Base-by-base conservation (phyloP, 2,888 invertebrate species). In the Parnassius glacialis region DNA sequence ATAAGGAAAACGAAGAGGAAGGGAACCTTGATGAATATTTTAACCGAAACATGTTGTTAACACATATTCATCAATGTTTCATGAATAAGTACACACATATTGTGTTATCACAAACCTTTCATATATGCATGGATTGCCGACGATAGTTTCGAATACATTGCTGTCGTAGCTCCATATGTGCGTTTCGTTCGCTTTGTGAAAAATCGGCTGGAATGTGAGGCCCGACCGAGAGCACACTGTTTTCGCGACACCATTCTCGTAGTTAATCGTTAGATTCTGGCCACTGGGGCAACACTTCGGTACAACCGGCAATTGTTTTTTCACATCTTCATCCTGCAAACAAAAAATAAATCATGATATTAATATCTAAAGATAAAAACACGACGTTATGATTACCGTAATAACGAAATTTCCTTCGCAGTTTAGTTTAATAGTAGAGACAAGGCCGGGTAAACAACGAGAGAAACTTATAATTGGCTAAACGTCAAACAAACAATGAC, bases 91-190 rank as follows among this genome's bases (percentile, higher is more conserved):
- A n/a, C n/a, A n/a, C 3, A 25, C 25, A 5, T 25, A 5, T 25
- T 25, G 7, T 25, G 25, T 47, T 45, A 10, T 50, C 52, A 67
- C 72, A 59, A 74, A 93, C 93, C 89, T 93, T 76, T 90, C 91
- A 73, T 90, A 87, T 67, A 71, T 74, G 75, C 94, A 94, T 53
- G 93, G 93, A 71, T 91, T 92, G 25, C 93, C 93, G 53, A 93
- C 87, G 53, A 93, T 84, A 1, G 93, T 92, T 66, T 93, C 90
- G 70, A 92, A 93, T 41, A 86, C 79, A 56, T 90, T 88, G 68
- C 78, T 84, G 59, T 89, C 84, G 57, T 85, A 90, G 52, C 80
- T 83, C 74, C 88, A 84, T 62, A 92, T 84, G 62, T 92, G 92
- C 0, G 90, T 90, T 45, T 81, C 85, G 67, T 93, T 93, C 59